Evolutionary conservation across 1,140 invertebrate genomes (phyloP).

Genomic region (Diabrotica virgifera): DNA sequence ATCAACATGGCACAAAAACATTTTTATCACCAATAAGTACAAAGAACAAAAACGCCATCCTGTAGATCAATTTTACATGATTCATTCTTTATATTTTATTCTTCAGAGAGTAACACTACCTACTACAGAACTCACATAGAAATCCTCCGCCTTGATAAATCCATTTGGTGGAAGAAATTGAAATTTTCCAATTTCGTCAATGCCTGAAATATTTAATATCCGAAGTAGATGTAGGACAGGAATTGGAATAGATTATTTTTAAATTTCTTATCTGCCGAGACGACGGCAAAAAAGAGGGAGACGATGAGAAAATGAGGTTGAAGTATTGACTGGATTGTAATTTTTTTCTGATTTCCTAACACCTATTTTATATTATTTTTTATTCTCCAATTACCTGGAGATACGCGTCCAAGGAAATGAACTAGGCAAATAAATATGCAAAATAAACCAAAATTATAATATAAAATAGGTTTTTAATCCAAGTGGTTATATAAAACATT

Average conservation of each 20-base stretch:
- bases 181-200: not conserved
- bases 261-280: not conserved
- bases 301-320: not conserved
- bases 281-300: not conserved
- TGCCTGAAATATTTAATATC: constrained; percentile 3
- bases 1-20: no score
- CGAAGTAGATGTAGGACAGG: not conserved
- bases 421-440: no score
- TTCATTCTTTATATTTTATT: not conserved
- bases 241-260: not conserved
- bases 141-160: not conserved
- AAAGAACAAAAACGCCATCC: no score
- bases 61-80: no score
- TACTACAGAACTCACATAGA: not conserved
- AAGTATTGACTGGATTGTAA: not conserved
- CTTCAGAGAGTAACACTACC: not conserved
- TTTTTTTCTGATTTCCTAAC: no score
- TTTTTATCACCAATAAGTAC: no score
- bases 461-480: no score
- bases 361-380: no score
- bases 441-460: no score
- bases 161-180: constrained; percentile 2
- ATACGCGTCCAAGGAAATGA: no score
- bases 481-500: no score
- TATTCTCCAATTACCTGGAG: no score